Conservation (phyloP, 2,797 vertebrate species). For the Monodelphis domestica region DNA sequence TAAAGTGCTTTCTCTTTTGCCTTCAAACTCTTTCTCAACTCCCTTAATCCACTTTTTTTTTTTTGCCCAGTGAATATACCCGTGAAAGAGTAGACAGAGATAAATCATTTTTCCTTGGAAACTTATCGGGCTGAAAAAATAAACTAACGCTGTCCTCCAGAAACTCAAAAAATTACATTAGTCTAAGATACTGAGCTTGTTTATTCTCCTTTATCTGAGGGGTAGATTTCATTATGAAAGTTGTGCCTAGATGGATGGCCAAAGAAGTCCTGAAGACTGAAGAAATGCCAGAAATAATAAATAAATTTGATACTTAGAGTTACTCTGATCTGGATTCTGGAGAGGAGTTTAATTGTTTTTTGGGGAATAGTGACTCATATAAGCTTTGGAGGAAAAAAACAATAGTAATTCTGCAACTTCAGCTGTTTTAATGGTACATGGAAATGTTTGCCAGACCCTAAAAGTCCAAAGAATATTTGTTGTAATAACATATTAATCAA, state of each 20-base stretch:
- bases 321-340: conserved; percentile 61
- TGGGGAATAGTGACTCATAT: conserved; percentile 64
- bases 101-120: conserved; percentile 76
- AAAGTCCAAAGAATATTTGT: conserved; percentile 61
- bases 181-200: conserved; percentile 56
- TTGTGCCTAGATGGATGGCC: conserved; percentile 55
- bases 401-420: conserved; percentile 69
- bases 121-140: conserved; percentile 70
- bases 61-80: conserved; percentile 70
- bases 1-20: conserved; percentile 67
- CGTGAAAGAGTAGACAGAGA: conserved; percentile 72
- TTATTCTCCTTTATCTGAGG: conserved; percentile 72
- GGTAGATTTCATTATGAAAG: conserved; percentile 68
- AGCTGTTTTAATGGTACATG: conserved; percentile 60
- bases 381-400: conserved; percentile 29
- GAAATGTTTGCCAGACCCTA: conserved; percentile 62
- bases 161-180: conserved; percentile 74
- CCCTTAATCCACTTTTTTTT: conserved; percentile 72
- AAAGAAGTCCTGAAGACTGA: conserved; percentile 41
- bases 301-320: conserved; percentile 60
- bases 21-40: conserved; percentile 60
- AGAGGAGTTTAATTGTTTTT: conserved; percentile 66
- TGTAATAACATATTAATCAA: conserved; percentile 52
- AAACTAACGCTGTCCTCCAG: conserved; percentile 61
- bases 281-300: conserved; percentile 69